These are phyloP conservation scores for Dorcus hopei DNA, from an alignment of 2,888 invertebrate genomes.

Conservation along the genomic window DNA sequence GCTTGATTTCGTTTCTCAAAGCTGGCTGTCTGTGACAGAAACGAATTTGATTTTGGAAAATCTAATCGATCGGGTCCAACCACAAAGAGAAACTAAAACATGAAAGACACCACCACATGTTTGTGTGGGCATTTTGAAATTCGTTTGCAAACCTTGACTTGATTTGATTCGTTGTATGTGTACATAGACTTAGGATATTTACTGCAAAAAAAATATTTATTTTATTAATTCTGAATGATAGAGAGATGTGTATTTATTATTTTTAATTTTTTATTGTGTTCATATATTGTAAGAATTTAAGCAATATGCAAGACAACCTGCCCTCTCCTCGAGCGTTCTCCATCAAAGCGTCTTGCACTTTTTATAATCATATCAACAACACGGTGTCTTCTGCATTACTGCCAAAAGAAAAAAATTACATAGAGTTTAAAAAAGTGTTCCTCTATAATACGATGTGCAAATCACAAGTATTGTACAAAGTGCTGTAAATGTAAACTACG, in stretches of 20 bases:
- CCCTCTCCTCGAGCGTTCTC: neutral
- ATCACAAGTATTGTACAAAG: constrained; percentile 27
- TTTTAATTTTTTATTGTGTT: constrained; percentile 19
- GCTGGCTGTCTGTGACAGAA: constrained; percentile 17
- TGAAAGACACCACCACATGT: constrained; percentile 11
- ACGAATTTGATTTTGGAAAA: constrained; percentile 13
- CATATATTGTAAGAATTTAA: constrained; percentile 16
- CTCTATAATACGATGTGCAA: constrained; percentile 26
- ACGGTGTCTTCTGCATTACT: constrained; percentile 36
- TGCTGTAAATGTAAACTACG: neutral
- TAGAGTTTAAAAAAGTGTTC: constrained; percentile 29
- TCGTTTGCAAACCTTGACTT: neutral
- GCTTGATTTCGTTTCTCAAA: constrained; percentile 1
- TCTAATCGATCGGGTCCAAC: constrained; percentile 17
- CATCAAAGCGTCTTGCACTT: constrained; percentile 4
- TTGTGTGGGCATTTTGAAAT: neutral
- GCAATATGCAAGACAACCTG: constrained; percentile 15
- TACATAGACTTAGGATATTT: neutral
- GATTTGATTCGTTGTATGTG: neutral
- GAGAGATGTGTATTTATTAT: constrained; percentile 14
- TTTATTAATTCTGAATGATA: neutral
- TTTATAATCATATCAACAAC: constrained; percentile 33
- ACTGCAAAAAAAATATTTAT: constrained; percentile 7
- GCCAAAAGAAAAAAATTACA: constrained; percentile 22
- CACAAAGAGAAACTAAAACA: constrained; percentile 9